These are phyloP conservation scores for Myotis brandtii DNA, from an alignment of 2,113 vertebrate genomes.

Conservation along the genomic window DNA sequence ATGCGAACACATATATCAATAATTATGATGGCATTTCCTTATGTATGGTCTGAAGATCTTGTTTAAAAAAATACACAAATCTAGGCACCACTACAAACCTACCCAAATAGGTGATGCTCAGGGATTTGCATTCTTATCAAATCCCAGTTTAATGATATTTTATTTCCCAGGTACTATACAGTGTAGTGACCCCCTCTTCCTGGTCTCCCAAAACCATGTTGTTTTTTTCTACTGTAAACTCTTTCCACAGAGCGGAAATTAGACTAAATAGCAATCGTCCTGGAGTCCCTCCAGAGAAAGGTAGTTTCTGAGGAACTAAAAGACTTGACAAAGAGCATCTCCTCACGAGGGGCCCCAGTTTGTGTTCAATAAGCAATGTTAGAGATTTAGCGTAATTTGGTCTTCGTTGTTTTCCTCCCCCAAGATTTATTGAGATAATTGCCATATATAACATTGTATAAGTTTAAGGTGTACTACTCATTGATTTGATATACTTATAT, in stretches of 20 bases:
- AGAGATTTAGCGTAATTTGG: not conserved
- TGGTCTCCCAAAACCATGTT: not conserved
- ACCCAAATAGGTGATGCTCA: not conserved
- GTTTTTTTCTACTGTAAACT: not conserved
- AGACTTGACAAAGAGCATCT: not conserved
- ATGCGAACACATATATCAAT: not conserved
- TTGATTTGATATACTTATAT: not conserved
- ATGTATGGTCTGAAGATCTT: not conserved
- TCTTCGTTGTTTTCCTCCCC: not conserved
- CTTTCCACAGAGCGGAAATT: slow-evolving; percentile 25
- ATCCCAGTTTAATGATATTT: not conserved
- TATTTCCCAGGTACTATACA: not conserved
- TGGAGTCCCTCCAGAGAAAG: not conserved
- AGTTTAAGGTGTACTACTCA: slow-evolving; percentile 1
- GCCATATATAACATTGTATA: not conserved
- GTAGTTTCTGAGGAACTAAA: slow-evolving; percentile 37
- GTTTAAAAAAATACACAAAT: slow-evolving; percentile 1
- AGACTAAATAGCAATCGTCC: not conserved
- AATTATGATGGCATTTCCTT: not conserved
- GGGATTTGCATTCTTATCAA: slow-evolving; percentile 47
- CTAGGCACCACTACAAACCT: not conserved
- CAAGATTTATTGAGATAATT: not conserved
- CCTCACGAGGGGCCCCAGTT: not conserved
- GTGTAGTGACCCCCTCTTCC: not conserved
- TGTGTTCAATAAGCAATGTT: not conserved